Percentiles rank a stretch among this genome's conserved stretches.
Conservation (phyloP, 2,113 vertebrate species). For the Oceanites oceanicus region DNA sequence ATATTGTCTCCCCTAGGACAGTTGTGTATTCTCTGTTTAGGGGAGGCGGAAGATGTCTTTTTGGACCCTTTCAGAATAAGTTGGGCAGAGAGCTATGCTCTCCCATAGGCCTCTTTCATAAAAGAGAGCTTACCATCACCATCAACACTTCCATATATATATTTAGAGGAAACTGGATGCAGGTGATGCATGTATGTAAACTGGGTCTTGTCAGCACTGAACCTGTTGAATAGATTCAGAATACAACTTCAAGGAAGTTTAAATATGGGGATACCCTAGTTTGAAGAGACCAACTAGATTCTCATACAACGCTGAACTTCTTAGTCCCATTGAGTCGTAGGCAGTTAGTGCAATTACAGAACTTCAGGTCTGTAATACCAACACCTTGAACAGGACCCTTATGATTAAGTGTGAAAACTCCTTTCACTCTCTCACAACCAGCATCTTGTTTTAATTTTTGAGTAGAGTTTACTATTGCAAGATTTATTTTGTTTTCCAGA, state of each 20-base stretch:
- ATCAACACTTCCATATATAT: neutral
- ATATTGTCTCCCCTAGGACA: neutral
- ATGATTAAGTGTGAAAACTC: neutral
- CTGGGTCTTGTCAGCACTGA: neutral
- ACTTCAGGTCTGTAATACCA: neutral
- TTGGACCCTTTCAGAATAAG: neutral
- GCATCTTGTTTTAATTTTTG: neutral
- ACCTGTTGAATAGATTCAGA: neutral
- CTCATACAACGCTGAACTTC: neutral
- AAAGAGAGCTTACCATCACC: neutral
- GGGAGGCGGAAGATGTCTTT: neutral
- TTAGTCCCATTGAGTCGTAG: neutral
- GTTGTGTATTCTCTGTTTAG: neutral
- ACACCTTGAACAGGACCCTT: neutral
- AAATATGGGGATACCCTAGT: neutral
- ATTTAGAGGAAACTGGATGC: neutral
- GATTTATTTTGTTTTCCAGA: neutral
- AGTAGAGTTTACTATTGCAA: neutral
- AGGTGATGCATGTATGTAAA: neutral
- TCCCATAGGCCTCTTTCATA: neutral
- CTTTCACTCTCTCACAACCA: neutral
- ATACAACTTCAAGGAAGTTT: neutral
- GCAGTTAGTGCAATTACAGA: neutral
- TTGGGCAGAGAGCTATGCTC: neutral
- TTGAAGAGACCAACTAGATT: neutral